These are phyloP conservation scores for Phengaris arion DNA, from an alignment of 2,888 invertebrate genomes.

Conservation along the genomic window DNA sequence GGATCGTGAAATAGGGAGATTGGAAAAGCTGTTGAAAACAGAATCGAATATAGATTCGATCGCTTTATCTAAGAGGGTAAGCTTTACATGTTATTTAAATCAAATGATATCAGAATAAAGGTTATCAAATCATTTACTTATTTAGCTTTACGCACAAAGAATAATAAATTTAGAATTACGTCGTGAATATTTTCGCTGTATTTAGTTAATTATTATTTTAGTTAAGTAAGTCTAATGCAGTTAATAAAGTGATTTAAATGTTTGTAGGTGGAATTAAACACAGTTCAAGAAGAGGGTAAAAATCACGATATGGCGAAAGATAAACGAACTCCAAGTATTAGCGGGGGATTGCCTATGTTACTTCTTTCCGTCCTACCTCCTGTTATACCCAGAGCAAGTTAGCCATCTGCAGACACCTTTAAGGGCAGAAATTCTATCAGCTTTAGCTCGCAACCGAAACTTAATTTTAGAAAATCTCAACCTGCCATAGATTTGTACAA, in stretches of 20 bases:
- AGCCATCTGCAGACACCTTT: conserved; percentile 86
- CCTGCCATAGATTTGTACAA: conserved; percentile 81
- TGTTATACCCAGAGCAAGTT: conserved; percentile 87
- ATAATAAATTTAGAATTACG: neutral
- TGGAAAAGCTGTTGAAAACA: conserved; percentile 85
- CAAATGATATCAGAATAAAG: neutral
- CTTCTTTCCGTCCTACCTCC: conserved; percentile 86
- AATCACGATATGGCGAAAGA: conserved; percentile 46
- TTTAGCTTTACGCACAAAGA: neutral
- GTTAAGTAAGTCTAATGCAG: neutral
- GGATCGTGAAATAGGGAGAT: conserved; percentile 86
- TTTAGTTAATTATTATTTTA: neutral
- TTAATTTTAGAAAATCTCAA: conserved; percentile 78
- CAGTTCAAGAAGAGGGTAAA: conserved; percentile 67
- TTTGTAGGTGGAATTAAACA: conserved; percentile 67
- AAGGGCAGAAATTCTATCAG: conserved; percentile 81
- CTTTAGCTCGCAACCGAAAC: conserved; percentile 83
- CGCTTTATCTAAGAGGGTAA: conserved; percentile 58
- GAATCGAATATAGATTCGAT: conserved; percentile 77
- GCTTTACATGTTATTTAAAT: conserved; percentile 27
- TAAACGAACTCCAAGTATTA: conserved; percentile 82
- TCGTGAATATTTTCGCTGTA: neutral
- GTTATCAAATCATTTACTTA: neutral
- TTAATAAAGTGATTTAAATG: neutral
- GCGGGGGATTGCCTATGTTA: conserved; percentile 84